Base-by-base conservation (phyloP, 2,797 vertebrate species). In the Melanotaenia maccullochi region DNA sequence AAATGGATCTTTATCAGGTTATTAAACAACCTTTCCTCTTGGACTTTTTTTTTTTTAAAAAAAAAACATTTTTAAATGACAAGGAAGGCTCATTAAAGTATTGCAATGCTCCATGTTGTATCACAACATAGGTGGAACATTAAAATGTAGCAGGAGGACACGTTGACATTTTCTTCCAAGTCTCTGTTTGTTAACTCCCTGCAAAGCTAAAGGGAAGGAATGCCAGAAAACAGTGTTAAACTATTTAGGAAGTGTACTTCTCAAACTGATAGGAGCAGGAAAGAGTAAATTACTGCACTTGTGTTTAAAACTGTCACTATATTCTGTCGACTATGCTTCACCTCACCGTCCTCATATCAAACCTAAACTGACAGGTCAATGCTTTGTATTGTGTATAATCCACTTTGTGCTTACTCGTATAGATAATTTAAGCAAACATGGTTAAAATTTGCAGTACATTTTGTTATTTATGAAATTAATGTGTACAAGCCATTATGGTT, bases 401-500 rank as follows among this genome's bases (percentile, higher is more conserved):
- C 76, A 74, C 70, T 67, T 77, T 87, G 83, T 80, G 60, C 71
- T 83, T 71, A 64, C 59, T 77, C 22, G 3, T 57, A 78, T 65
- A 80, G 59, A 82, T 89, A 68, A 85, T 83, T 89, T 89, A 82
- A 90, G 76, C 71, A 77, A 78, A 85, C 74, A 22, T 81, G 44
- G 68, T 84, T 83, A 71, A 78, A 64, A 73, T 69, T 82, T 32
- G 84, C 85, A 90, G 88, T 91, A 84, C 79, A 76, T 87, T 79
- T 81, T n/a, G 79, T 88, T 89, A 93, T 93, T 93, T 93, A 93
- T 93, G 75, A 89, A 84, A 84, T 83, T 74, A 76, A 81, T 76
- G 51, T 88, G 73, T 87, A 64, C 68, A 88, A 72, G 71, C 59
- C 12, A 65, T 67, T 56, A 52, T 78, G 78, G 62, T 82, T 88